Base-by-base conservation (phyloP, 2,113 vertebrate genomes). In the Oryzias javanicus region DNA sequence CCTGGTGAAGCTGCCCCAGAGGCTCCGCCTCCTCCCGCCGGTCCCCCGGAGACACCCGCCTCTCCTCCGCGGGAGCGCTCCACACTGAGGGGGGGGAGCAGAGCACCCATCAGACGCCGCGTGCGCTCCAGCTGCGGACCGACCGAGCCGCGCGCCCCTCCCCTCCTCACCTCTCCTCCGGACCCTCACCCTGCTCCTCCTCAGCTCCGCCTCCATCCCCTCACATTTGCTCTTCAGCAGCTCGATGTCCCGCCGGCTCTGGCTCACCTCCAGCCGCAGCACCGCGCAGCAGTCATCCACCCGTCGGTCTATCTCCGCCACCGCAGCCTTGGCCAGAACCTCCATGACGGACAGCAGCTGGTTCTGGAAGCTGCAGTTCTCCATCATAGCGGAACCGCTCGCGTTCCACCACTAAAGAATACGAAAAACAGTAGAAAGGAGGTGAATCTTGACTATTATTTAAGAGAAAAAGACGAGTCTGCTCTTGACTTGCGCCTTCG, bases 261-360 rank as follows among this genome's bases (percentile, higher is more conserved):
- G 84, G 70, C 78, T 86, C 48, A 89, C 70, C 74, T 91, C 90
- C 61, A 90, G 14, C 25, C 81, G 86, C 6, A 90, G 69, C 46
- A 87, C 78, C 27, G 85, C 82, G 60, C 86, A 91, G 78, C 86
- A 73, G 58, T 86, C 86, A 0, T 87, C 87, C 56, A 90, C 87
- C 0, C 86, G 81, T 63, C 86, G 79, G 68, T 83, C 67, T 4
- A 91, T 91, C 73, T 91, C 89, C 40, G 77, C 80, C 52, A 76
- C 80, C 0, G 90, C 90, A 1, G 90, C 88, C 75, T 78, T 74
- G 24, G 90, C 87, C 49, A 90, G 47, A 14, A 86, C 51, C 56
- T 90, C 89, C 87, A 90, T 79, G 58, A 90, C 80, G 55, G 90
- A 87, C 72, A 87, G 50, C 6, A 91, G 54, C 87, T 91, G 85